Conservation (phyloP, 2,797 vertebrate genomes). For the Onychomys torridus region DNA sequence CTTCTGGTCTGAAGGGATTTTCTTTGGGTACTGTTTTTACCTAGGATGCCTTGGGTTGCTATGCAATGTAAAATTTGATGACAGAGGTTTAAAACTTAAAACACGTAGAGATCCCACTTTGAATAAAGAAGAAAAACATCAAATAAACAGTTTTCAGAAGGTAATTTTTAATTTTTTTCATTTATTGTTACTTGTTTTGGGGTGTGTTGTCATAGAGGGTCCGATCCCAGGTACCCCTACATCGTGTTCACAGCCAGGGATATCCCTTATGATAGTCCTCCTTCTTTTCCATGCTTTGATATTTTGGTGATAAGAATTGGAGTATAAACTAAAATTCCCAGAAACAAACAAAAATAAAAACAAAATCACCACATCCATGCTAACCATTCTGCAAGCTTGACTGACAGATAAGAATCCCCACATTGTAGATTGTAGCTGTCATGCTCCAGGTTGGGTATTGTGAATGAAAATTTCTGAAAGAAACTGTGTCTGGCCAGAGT, state of each 20-base stretch:
- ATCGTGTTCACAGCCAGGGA: accelerated
- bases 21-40: neutral
- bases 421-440: neutral
- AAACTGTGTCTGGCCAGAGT: neutral
- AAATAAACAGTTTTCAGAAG: neutral
- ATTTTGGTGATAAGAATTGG: neutral
- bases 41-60: too few relatives aligned
- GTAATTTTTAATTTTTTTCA: neutral
- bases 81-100: neutral
- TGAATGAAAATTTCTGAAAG: neutral
- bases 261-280: accelerated
- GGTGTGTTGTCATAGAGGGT: neutral
- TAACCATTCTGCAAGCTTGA: neutral
- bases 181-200: neutral
- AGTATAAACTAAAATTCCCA: neutral
- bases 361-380: neutral
- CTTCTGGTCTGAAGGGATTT: accelerated
- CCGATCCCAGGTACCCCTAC: too few relatives aligned
- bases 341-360: neutral
- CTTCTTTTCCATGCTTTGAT: neutral
- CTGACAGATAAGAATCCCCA: neutral
- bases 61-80: neutral
- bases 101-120: neutral
- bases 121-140: neutral
- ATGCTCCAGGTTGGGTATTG: neutral